Evolutionary conservation across 1,140 invertebrate species (phyloP).

Genomic region (Apis cerana): DNA sequence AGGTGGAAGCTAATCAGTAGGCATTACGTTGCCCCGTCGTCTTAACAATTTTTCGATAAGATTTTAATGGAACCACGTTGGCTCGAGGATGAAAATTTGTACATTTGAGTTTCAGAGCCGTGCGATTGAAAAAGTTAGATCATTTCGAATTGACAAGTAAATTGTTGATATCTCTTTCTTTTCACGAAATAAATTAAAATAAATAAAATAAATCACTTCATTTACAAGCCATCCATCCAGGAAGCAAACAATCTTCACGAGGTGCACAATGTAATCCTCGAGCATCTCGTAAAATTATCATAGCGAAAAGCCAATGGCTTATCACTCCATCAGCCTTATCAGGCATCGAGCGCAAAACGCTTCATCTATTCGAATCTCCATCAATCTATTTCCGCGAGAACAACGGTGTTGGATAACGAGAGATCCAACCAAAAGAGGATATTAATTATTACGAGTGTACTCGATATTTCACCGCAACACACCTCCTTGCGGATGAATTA

Average conservation of each 20-base stretch:
- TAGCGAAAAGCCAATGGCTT: background rate
- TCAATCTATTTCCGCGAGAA: background rate
- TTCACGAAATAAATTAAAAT: too few relatives aligned
- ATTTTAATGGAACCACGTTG: slow-evolving; percentile 12
- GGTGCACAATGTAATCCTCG: too few relatives aligned
- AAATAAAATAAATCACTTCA: too few relatives aligned
- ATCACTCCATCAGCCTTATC: background rate
- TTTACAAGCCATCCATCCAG: too few relatives aligned
- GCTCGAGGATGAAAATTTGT: too few relatives aligned
- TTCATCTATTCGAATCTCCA: background rate
- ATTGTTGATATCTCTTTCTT: too few relatives aligned
- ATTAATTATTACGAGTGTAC: slow-evolving; percentile 5
- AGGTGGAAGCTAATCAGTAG: slow-evolving; percentile 48
- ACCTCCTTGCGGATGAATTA: background rate
- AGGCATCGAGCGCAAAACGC: background rate
- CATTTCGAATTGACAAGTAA: too few relatives aligned
- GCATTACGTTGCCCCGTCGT: slow-evolving; percentile 33
- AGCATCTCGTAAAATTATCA: background rate
- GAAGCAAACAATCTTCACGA: background rate
- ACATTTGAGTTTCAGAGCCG: too few relatives aligned
- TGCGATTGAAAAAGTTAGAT: too few relatives aligned
- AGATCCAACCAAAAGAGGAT: background rate
- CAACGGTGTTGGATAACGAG: slow-evolving; percentile 11
- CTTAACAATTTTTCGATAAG: slow-evolving; percentile 51
- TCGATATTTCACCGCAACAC: background rate